phyloP scores from a whole-genome alignment of 2,797 vertebrate genomes.

The Antennarius maculatus region DNA sequence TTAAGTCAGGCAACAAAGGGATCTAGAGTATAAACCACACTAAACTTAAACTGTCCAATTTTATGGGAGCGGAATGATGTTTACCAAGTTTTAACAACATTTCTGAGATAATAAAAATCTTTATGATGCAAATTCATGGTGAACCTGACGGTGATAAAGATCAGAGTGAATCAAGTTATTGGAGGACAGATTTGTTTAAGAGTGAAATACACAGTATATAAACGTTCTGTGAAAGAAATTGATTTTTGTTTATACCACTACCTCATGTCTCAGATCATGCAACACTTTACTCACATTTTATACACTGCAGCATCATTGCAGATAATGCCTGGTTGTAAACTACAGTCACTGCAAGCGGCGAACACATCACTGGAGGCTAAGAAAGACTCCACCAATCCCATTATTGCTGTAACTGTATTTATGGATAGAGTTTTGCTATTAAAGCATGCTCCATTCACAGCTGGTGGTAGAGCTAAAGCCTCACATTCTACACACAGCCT shows the following conservation, averaged over 20 bases:
- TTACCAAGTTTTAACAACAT: conserved; percentile 64
- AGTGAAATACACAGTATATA: conserved; percentile 36
- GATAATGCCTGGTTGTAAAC: conserved; percentile 58
- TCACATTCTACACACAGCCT: conserved; percentile 30
- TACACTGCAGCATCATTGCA: conserved; percentile 51
- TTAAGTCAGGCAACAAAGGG: conserved; percentile 26
- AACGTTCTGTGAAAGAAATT: conserved; percentile 48
- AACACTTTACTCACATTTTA: conserved; percentile 56
- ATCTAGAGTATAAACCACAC: conserved; percentile 29
- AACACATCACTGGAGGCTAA: conserved; percentile 39
- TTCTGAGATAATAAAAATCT: conserved; percentile 57
- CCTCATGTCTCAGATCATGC: conserved; percentile 42
- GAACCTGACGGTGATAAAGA: conserved; percentile 24
- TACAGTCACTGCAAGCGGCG: conserved; percentile 28
- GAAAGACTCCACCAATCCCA: conserved; percentile 34
- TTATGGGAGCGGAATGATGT: conserved; percentile 48
- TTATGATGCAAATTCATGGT: conserved; percentile 46
- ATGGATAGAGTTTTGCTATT: conserved; percentile 45
- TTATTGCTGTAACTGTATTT: conserved; percentile 54
- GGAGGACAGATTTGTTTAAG: conserved; percentile 29
- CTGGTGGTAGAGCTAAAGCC: conserved; percentile 34
- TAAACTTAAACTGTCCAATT: conserved; percentile 46
- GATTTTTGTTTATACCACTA: conserved; percentile 49
- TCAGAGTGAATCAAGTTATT: conserved; percentile 25
- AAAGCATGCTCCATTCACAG: conserved; percentile 21